Evolutionary conservation across 2,113 vertebrate genomes (phyloP).

Genomic region (Lepus timidus): DNA sequence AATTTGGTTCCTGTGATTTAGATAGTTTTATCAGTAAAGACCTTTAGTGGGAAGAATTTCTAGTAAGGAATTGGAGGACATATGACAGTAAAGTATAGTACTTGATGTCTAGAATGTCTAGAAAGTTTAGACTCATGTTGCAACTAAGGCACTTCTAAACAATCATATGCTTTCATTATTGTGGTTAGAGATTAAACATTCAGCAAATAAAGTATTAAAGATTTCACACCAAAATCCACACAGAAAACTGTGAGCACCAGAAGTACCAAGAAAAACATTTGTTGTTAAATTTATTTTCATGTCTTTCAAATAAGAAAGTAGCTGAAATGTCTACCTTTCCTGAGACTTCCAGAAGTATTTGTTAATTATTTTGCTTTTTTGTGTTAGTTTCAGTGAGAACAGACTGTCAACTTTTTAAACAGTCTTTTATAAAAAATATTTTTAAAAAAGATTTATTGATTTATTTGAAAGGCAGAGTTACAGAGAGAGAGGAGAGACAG

Average conservation of each 20-base stretch:
- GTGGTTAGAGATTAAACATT: not conserved
- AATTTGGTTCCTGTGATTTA: not conserved
- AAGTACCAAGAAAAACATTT: not conserved
- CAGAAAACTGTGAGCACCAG: not conserved
- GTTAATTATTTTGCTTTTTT: not conserved
- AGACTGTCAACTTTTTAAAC: not conserved
- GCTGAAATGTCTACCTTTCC: not conserved
- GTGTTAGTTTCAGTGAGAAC: not conserved
- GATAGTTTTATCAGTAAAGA: not conserved
- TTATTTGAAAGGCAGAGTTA: too few relatives aligned
- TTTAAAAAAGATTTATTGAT: too few relatives aligned
- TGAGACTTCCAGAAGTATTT: not conserved
- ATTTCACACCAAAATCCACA: not conserved
- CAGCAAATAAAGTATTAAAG: not conserved
- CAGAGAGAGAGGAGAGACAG: too few relatives aligned
- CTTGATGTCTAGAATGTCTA: not conserved
- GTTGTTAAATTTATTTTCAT: not conserved
- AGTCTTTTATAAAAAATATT: too few relatives aligned
- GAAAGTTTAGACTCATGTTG: not conserved
- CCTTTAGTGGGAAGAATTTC: not conserved
- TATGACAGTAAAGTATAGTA: not conserved
- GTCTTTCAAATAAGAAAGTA: not conserved
- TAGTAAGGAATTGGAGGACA: not conserved
- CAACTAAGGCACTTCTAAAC: not conserved
- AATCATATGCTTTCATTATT: not conserved